Conservation (phyloP, 2,113 vertebrate genomes). For the Melospiza melodia region DNA sequence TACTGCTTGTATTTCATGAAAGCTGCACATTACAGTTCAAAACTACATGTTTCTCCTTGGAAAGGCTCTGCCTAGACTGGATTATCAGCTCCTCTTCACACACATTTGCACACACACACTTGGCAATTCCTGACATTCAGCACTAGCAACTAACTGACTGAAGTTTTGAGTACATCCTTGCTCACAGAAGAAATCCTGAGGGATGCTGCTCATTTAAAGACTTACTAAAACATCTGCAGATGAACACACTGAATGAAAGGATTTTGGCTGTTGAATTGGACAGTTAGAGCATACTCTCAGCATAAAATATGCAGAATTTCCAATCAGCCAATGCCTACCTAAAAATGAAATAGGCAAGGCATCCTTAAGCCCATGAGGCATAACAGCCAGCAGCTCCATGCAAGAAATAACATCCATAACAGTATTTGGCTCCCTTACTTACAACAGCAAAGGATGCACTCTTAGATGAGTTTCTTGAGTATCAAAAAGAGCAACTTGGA, state of each 20-base stretch:
- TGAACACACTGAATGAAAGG: not conserved
- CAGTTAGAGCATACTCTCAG: not conserved
- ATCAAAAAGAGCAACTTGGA: not conserved
- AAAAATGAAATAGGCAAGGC: slow-evolving; percentile 4
- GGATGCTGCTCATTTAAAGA: not conserved
- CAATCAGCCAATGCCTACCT: not conserved
- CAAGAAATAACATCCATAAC: not conserved
- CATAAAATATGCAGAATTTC: slow-evolving; percentile 11
- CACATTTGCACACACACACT: not conserved
- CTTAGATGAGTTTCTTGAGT: not conserved
- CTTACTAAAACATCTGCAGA: not conserved
- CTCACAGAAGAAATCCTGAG: not conserved
- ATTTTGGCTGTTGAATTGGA: not conserved
- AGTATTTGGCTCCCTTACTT: not conserved
- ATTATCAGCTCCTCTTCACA: not conserved
- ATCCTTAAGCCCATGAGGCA: not conserved
- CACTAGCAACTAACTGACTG: not conserved
- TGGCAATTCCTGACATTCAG: not conserved
- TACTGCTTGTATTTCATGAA: not conserved
- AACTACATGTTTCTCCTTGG: not conserved
- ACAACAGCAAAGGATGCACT: slow-evolving; percentile 12
- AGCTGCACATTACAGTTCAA: not conserved
- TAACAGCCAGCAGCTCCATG: not conserved
- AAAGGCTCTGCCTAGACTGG: not conserved
- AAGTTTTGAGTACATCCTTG: not conserved